phyloP scores from a whole-genome alignment of 2,113 vertebrate species.

The Hippocampus comes region DNA sequence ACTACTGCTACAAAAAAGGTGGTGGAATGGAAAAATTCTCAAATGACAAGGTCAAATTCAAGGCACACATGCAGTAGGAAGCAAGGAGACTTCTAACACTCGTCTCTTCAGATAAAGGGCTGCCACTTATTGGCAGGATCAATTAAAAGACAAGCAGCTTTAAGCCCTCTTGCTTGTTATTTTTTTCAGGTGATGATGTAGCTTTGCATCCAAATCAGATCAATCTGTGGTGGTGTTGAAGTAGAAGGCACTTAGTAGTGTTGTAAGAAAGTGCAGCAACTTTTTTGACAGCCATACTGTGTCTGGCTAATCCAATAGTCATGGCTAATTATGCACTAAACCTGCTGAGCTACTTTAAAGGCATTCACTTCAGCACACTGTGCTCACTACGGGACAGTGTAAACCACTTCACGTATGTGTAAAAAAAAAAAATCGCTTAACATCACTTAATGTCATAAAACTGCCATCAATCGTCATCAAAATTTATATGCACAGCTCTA shows the following conservation, averaged over 20 bases:
- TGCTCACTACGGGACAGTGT: background rate
- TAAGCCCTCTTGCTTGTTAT: constrained; percentile 48
- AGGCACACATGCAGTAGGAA: constrained; percentile 47
- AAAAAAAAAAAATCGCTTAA: too few species aligned
- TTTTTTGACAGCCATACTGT: constrained; percentile 14
- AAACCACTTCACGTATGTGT: too few species aligned
- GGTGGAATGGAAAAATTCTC: background rate
- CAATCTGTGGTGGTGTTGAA: background rate
- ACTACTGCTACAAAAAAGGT: constrained; percentile 9
- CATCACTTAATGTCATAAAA: too few species aligned
- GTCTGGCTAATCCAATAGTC: constrained; percentile 12
- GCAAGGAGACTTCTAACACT: constrained; percentile 54
- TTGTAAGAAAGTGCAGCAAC: constrained; percentile 3
- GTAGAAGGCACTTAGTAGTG: constrained; percentile 7
- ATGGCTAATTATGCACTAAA: background rate
- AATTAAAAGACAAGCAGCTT: constrained; percentile 59
- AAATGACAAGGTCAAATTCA: constrained; percentile 64
- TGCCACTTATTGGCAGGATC: constrained; percentile 59
- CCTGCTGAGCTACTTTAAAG: background rate
- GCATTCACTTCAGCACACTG: background rate
- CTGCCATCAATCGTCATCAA: too few species aligned
- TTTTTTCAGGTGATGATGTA: constrained; percentile 48
- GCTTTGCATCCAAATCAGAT: constrained; percentile 57
- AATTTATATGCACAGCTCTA: too few species aligned
- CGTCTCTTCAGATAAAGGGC: constrained; percentile 52